Percentiles rank a stretch among this genome's conserved stretches.
Evolutionary conservation across 2,888 invertebrate species (phyloP).

Genomic region (Sabatieria punctata): DNA sequence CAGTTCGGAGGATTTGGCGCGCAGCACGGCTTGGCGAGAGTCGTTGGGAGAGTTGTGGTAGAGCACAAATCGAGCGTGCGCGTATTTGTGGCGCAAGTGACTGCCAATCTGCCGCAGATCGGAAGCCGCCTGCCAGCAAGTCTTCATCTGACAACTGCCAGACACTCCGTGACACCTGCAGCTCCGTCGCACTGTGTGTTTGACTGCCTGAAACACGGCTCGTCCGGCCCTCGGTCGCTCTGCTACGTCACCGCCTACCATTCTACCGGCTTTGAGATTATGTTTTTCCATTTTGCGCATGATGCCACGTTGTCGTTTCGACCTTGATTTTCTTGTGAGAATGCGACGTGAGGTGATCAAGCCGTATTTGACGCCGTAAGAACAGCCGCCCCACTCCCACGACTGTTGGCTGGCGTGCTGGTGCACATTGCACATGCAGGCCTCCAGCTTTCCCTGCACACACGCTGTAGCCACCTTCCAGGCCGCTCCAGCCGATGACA

Average conservation of each 20-base stretch:
- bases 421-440: constrained; percentile 1
- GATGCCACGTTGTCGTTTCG: not conserved
- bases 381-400: constrained; percentile 86
- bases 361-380: constrained; percentile 72
- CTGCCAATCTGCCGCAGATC: constrained; percentile 66
- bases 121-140: constrained; percentile 88
- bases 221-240: not conserved
- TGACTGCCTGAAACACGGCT: constrained; percentile 21
- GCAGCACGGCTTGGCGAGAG: not conserved
- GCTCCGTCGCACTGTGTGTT: constrained; percentile 24
- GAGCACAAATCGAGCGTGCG: constrained; percentile 49
- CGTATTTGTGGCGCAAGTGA: constrained; percentile 63
- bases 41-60: constrained; percentile 2
- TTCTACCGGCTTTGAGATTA: constrained; percentile 28
- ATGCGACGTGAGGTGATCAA: constrained; percentile 8
- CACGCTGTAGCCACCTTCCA: constrained; percentile 75
- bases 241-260: constrained; percentile 14
- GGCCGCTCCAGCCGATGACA: constrained; percentile 71
- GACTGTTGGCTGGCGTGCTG: constrained; percentile 36
- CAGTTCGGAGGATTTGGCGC: constrained; percentile 11
- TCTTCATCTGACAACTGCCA: constrained; percentile 82
- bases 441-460: constrained; percentile 36
- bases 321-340: no score
- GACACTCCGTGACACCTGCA: constrained; percentile 96
- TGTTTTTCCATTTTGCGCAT: constrained; percentile 24